Evolutionary conservation across 2,888 invertebrate genomes (phyloP).

Genomic region (Phaonia tiefii): DNA sequence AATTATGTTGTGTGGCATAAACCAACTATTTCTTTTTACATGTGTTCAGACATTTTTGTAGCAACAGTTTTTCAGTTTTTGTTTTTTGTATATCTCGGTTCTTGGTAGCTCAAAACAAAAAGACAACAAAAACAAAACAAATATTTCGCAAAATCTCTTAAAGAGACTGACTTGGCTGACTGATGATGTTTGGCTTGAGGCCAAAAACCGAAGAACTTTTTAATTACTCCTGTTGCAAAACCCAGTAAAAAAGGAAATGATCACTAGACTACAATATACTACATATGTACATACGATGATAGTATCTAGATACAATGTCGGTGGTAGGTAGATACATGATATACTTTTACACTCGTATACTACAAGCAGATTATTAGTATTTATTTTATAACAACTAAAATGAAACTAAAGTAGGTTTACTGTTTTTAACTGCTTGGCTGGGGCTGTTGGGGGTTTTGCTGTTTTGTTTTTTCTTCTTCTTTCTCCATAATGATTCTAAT

Average conservation of each 20-base stretch:
- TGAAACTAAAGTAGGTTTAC: conserved; percentile 56
- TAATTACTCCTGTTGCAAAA: conserved; percentile 55
- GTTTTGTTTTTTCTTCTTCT: background rate
- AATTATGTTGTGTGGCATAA: background rate
- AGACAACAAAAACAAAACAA: background rate
- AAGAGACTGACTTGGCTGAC: too few relatives aligned
- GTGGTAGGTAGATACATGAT: background rate
- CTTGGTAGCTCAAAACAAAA: background rate
- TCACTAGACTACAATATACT: background rate
- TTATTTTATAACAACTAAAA: conserved; percentile 37
- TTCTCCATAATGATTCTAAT: conserved; percentile 18
- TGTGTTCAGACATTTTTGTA: background rate
- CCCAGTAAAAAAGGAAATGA: conserved; percentile 4
- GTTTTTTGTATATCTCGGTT: background rate
- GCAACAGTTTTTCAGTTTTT: conserved; percentile 14
- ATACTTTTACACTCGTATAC: background rate
- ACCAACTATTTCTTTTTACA: background rate
- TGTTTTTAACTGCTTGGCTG: background rate
- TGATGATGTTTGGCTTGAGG: conserved; percentile 49
- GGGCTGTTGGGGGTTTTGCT: background rate
- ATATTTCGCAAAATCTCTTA: background rate
- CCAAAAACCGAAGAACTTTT: conserved; percentile 39
- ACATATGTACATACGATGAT: background rate
- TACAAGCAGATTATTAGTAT: background rate
- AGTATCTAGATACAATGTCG: background rate